Conservation (phyloP, 37 sponge, comb jelly and placozoan genomes). For the Halisarca cf. caerulea region DNA sequence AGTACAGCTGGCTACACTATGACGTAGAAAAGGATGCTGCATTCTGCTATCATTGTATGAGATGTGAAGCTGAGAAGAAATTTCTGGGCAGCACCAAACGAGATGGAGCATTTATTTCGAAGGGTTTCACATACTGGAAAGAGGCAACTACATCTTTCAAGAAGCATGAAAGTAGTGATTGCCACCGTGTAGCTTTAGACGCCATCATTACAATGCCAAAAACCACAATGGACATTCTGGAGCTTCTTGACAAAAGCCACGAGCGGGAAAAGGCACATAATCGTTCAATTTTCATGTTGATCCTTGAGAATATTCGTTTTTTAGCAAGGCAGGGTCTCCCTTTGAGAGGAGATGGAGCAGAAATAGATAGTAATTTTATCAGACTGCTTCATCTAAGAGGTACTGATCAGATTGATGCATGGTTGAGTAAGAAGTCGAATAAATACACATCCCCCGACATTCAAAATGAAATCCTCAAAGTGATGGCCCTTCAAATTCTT, state of each 20-base stretch:
- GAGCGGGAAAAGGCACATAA: too few species aligned
- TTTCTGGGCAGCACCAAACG: conserved; percentile 49
- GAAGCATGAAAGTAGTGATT: conserved; percentile 69
- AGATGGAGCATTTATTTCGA: conserved; percentile 62
- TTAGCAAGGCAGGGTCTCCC: conserved; percentile 70
- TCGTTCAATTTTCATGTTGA: too few species aligned
- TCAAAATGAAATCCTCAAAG: too few species aligned
- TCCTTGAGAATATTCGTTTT: conserved; percentile 52
- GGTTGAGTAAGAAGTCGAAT: too few species aligned
- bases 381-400: conserved; percentile 37
- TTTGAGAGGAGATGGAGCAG: conserved; percentile 50
- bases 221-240: conserved; percentile 23
- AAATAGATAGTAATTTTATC: conserved; percentile 40
- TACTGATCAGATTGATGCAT: too few species aligned
- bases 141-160: conserved; percentile 70
- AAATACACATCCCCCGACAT: too few species aligned
- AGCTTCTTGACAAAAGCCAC: too few species aligned
- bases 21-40: conserved; percentile 29
- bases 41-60: conserved; percentile 56
- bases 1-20: conserved; percentile 53
- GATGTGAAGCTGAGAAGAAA: conserved; percentile 37
- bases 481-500: too few species aligned
- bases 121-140: conserved; percentile 86
- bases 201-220: conserved; percentile 39
- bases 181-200: conserved; percentile 70